Conservation (phyloP, 2,113 vertebrate species). For the Calidris pygmaea region DNA sequence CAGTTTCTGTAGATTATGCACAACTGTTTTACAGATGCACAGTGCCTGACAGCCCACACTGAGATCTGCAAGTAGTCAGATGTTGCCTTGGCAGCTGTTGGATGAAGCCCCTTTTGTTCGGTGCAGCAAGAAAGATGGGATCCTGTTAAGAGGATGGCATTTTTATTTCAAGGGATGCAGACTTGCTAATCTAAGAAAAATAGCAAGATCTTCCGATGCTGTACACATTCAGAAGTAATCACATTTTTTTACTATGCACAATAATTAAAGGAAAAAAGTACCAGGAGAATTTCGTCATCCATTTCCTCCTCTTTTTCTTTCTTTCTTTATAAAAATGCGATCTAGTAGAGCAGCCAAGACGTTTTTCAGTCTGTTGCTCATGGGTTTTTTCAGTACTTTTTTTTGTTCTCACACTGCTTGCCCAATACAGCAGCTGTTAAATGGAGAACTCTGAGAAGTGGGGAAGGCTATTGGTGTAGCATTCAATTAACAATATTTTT, state of each 20-base stretch:
- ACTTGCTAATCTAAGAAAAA: neutral
- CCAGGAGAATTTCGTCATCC: neutral
- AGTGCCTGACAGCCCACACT: neutral
- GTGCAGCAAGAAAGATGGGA: neutral
- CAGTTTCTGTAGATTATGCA: rapidly evolving
- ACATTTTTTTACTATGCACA: neutral
- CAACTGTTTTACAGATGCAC: neutral
- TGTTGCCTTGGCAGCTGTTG: neutral
- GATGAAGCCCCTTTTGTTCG: neutral
- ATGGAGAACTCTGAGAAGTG: neutral
- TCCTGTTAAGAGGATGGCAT: neutral
- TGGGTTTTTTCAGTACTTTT: neutral
- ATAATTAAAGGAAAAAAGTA: neutral
- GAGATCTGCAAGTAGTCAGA: neutral
- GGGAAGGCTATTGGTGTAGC: neutral
- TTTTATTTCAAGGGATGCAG: neutral
- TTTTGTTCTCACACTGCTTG: conserved; percentile 36
- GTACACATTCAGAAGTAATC: neutral
- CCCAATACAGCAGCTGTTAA: conserved; percentile 47
- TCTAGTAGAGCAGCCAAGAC: conserved; percentile 28
- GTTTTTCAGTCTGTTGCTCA: conserved; percentile 36
- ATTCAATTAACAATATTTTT: conserved; percentile 26
- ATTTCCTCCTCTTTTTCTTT: neutral
- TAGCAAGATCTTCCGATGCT: neutral
- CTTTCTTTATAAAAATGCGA: neutral